A percentile compares a stretch with the other conserved stretches of the same genome.
These are phyloP conservation scores for Donacobius atricapilla DNA, from an alignment of 2,113 vertebrate species.

Conservation along the genomic window DNA sequence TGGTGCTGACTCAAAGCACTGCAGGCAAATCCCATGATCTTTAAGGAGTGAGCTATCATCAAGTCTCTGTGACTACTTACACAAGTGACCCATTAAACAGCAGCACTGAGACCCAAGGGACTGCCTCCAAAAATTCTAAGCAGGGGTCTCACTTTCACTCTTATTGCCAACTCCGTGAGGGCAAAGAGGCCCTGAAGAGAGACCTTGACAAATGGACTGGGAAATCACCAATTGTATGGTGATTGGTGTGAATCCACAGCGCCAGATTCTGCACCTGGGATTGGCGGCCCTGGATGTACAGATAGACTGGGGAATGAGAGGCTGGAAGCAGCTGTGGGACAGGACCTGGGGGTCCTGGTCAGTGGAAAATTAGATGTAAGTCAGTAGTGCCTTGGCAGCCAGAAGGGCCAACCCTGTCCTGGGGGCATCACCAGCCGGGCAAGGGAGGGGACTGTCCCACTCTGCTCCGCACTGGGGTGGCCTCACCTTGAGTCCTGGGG, in stretches of 20 bases:
- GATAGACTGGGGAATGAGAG: not conserved
- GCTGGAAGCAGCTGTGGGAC: not conserved
- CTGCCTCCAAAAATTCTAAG: not conserved
- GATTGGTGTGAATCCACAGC: not conserved
- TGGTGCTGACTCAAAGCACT: not conserved
- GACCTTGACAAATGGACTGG: not conserved
- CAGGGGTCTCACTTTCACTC: not conserved
- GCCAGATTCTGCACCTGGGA: not conserved
- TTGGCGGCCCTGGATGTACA: not conserved
- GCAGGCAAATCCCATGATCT: not conserved
- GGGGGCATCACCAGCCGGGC: rapidly evolving
- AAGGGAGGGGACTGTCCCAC: not conserved
- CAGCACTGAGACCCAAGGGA: not conserved
- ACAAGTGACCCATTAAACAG: not conserved
- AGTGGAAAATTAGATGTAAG: not conserved
- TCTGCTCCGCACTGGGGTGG: not conserved
- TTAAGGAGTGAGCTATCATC: not conserved
- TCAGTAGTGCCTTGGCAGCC: not conserved
- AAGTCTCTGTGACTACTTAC: not conserved
- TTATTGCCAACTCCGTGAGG: not conserved
- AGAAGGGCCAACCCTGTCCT: not conserved
- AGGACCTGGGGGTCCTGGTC: not conserved
- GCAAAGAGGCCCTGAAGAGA: not conserved
- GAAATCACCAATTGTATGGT: not conserved
- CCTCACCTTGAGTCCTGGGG: not conserved